Base-by-base conservation (phyloP, 2,888 invertebrate genomes). In the Coleophora deauratella region DNA sequence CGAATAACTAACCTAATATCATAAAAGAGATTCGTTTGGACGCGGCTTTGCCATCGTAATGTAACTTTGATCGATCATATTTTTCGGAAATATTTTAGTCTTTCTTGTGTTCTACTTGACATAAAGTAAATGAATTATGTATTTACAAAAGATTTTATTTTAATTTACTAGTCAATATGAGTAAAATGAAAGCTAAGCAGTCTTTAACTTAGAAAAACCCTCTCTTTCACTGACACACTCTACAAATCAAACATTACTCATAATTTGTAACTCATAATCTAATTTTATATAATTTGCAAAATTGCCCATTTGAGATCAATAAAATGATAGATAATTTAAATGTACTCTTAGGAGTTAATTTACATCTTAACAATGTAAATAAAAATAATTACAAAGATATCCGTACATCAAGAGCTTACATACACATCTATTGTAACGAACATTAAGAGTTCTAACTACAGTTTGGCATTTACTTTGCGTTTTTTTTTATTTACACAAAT, bases 401-500 rank as follows among this genome's bases (percentile, higher is more conserved):
- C 21, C 21, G 21, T 21, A 21, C 21, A 4, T 4, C 21, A 21
- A 21, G 12, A 36, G 10, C 13, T 21, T 21, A 3, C 21, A 36
- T 12, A 21, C 31, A 35, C 33, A 33, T 33, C 39, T n/a, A 33
- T 30, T 30, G 27, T 46, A 55, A 54, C 48, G 44, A 52, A 55
- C 52, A 62, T 57, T 54, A 47, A 50, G 42, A 57, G 58, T 46
- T 51, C 52, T 66, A 66, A 59, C 62, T 72, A 72, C 51, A 59
- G 59, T 77, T 77, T 77, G 75, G 70, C 73, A 75, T 77, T 71
- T 62, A 56, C 69, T 74, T 75, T 68, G 65, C 63, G 55, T 55
- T 61, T 57, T 63, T 51, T 55, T 54, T 46, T 48, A 52, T 49
- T 51, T 47, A 47, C 43, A 38, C n/a, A 39, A 55, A 59, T 21